Base-by-base conservation (phyloP, 2,888 invertebrate species). In the Leucophenga montana region DNA sequence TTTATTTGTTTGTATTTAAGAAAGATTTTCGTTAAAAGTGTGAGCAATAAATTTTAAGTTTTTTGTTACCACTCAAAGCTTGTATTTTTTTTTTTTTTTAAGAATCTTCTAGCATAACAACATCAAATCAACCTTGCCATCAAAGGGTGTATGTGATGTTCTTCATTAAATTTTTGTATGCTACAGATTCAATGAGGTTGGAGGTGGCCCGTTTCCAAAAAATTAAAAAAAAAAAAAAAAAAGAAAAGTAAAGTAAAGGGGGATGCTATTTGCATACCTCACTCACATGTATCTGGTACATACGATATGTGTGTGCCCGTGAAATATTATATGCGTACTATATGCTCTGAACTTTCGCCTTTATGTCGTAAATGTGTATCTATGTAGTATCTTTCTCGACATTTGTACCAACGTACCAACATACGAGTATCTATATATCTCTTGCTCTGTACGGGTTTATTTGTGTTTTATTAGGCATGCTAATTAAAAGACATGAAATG, bases 401-500 rank as follows among this genome's bases (percentile, higher is more conserved):
- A 50, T 14, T 3, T 4, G 4, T 4, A 27, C 27, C n/a, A n/a
- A 54, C 54, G 8, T 18, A 53, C 14, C 16, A 0, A 20, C 18
- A 3, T 6, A 54, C 31, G 3, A 1, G 27, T 14, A 27, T 31
- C 11, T 27, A 57, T 4, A 57, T 27, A 27, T 27, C 53, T 16
- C 20, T 20, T 3, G 2, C 20, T 54, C 20, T 54, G 54, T 4
- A 18, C 48, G 62, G 48, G 62, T 64, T 64, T 64, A 64, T 64
- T 64, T 84, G 82, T 84, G 81, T 84, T 81, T 81, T 81, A 81
- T 81, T 81, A 81, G 81, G 79, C 83, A 81, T 82, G 81, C 82
- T 81, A 81, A 82, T 82, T 84, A 80, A 83, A 85, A 84, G 83
- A 83, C 84, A 85, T 80, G 83, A 83, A 82, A 85, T 85, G 84